A percentile compares a stretch with the other conserved stretches of the same genome.
phyloP scores from a whole-genome alignment of 2,797 vertebrate genomes.

The Pachyuromys duprasi region DNA sequence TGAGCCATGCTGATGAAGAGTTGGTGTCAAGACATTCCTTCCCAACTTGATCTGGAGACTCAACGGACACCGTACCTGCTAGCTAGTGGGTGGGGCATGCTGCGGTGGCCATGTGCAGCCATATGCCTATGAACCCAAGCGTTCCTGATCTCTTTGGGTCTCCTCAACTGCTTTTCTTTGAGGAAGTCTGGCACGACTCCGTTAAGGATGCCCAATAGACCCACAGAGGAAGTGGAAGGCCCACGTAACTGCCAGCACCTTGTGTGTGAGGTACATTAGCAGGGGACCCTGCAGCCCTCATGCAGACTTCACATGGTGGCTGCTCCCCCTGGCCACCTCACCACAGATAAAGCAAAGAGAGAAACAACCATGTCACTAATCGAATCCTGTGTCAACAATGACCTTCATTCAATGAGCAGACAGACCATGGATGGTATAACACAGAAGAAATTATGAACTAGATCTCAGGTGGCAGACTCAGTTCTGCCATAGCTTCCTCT shows the following conservation, averaged over 20 bases:
- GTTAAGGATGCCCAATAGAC: background rate
- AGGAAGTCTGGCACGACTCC: background rate
- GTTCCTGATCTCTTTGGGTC: background rate
- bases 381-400: background rate
- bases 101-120: background rate
- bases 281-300: background rate
- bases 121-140: too few relatives aligned
- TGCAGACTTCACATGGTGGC: background rate
- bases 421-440: background rate
- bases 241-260: background rate
- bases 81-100: background rate
- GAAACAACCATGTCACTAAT: background rate
- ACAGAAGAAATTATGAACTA: background rate
- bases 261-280: background rate
- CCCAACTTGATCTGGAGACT: too few relatives aligned
- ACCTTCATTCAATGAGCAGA: background rate
- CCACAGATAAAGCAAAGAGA: background rate
- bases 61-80: too few relatives aligned
- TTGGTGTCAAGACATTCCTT: background rate
- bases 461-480: background rate
- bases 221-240: background rate
- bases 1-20: background rate
- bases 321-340: too few relatives aligned
- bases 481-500: background rate
- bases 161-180: background rate